These are phyloP conservation scores for Anguilla japonica DNA, from an alignment of 2,113 vertebrate species.

Conservation along the genomic window DNA sequence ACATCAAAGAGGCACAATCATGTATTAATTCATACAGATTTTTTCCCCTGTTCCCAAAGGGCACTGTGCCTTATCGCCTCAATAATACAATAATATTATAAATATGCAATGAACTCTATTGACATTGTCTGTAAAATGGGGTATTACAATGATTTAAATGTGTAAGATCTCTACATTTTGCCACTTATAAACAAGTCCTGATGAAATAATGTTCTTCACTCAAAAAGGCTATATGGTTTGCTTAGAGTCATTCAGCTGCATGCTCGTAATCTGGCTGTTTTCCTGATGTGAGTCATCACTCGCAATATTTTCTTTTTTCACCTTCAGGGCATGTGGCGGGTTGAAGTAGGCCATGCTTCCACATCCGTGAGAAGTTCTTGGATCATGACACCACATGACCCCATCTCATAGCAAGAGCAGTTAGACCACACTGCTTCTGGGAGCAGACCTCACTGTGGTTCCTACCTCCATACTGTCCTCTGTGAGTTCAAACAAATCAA, in stretches of 20 bases:
- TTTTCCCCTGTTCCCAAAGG: too few species aligned
- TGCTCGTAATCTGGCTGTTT: neutral
- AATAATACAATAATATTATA: too few species aligned
- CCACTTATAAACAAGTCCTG: too few species aligned
- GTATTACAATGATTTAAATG: too few species aligned
- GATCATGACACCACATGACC: neutral
- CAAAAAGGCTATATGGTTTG: neutral
- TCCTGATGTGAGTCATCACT: neutral
- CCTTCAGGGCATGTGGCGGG: neutral
- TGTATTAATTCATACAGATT: too few species aligned
- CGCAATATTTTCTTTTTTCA: neutral
- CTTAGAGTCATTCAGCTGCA: neutral
- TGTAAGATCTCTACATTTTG: too few species aligned
- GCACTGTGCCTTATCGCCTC: too few species aligned
- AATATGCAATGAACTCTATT: too few species aligned
- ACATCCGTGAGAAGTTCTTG: neutral
- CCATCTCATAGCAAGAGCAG: neutral
- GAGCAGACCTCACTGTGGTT: neutral
- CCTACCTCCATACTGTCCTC: neutral
- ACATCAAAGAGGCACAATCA: too few species aligned
- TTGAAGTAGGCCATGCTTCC: neutral
- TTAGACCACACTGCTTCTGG: neutral
- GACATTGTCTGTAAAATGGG: too few species aligned
- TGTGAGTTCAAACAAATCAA: neutral
- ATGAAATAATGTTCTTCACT: too few species aligned